A percentile compares a stretch with the other conserved stretches of the same genome.
Evolutionary conservation across 2,888 invertebrate species (phyloP).

Genomic region (Orthonychiurus folsomi): DNA sequence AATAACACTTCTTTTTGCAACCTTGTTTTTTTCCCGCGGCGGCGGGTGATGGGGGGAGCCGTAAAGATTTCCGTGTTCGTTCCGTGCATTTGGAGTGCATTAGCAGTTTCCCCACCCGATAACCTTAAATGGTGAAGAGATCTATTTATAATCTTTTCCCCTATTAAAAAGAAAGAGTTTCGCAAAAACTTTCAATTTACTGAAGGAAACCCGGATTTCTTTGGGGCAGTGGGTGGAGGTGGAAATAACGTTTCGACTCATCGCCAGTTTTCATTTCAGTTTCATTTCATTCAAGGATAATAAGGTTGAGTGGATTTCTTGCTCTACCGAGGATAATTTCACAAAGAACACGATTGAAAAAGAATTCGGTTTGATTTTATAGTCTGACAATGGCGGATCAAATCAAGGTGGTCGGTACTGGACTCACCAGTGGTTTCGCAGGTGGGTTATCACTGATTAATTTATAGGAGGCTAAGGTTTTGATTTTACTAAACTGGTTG

Average conservation of each 20-base stretch:
- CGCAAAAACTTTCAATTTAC: not conserved
- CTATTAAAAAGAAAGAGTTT: not conserved
- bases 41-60: no score
- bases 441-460: conserved; percentile 11
- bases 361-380: not conserved
- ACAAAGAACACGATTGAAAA: no score
- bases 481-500: not conserved
- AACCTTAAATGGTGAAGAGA: not conserved
- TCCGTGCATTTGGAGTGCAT: no score
- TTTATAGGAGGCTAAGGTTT: not conserved
- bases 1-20: no score
- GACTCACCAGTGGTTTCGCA: conserved; percentile 26
- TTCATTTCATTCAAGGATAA: not conserved
- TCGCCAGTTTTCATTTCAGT: not conserved
- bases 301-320: not conserved
- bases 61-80: not conserved
- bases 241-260: not conserved
- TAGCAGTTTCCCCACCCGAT: not conserved
- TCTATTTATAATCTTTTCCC: not conserved
- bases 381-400: conserved; percentile 5
- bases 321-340: no score
- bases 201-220: not conserved
- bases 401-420: conserved; percentile 17
- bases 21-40: no score
- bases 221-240: not conserved